A percentile compares a stretch with the other conserved stretches of the same genome.
These are phyloP conservation scores for Drosophila barbarae DNA, from an alignment of 2,888 invertebrate species.

Conservation along the genomic window DNA sequence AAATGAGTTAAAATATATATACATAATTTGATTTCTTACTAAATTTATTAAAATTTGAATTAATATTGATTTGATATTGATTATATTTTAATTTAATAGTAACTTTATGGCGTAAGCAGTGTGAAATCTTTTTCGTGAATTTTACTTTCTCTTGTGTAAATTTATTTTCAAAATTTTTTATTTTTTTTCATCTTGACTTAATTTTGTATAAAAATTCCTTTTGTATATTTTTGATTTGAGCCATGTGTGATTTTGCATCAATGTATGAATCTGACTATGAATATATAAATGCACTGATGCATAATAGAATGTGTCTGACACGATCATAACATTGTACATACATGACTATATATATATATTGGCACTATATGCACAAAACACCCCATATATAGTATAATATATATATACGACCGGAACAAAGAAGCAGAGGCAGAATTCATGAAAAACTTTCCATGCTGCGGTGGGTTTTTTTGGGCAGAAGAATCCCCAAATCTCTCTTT, in stretches of 20 bases:
- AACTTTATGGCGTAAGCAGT: conserved; percentile 39
- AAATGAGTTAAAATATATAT: conserved; percentile 22
- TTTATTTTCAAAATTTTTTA: conserved; percentile 19
- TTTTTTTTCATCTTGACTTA: not conserved
- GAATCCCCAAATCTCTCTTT: conserved; percentile 27
- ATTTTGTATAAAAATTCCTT: conserved; percentile 14
- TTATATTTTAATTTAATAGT: conserved; percentile 21
- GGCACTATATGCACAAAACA: conserved; percentile 23
- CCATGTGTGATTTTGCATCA: conserved; percentile 39
- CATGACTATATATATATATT: conserved; percentile 26
- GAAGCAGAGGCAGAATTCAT: conserved; percentile 48
- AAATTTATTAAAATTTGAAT: conserved; percentile 40
- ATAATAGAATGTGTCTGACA: conserved; percentile 56
- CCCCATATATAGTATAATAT: conserved; percentile 14
- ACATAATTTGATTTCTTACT: conserved; percentile 33
- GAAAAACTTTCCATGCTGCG: conserved; percentile 69
- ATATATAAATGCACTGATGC: conserved; percentile 51
- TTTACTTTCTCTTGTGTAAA: conserved; percentile 44
- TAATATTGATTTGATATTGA: conserved; percentile 24
- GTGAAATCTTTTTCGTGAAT: conserved; percentile 77
- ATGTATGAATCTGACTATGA: conserved; percentile 12
- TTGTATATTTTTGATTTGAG: conserved; percentile 34
- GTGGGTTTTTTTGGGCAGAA: conserved; percentile 20
- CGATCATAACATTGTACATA: conserved; percentile 29
- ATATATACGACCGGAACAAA: conserved; percentile 24